Percentiles rank a stretch among this genome's conserved stretches.
Evolutionary conservation across 2,797 vertebrate genomes (phyloP).

Genomic region (Gadopsis marmoratus): DNA sequence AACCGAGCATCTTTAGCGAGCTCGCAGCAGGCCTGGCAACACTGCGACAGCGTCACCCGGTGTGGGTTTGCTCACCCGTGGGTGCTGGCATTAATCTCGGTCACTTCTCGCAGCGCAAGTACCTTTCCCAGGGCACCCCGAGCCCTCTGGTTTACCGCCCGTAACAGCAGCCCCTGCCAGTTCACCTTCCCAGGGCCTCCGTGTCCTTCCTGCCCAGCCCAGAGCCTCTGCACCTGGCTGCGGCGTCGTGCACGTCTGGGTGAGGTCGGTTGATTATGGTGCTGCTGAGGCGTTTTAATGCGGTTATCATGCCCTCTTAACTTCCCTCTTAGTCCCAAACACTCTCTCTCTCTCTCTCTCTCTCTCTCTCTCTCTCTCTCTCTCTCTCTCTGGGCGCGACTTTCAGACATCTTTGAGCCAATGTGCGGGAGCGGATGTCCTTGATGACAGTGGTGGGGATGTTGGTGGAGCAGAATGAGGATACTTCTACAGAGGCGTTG

Average conservation of each 20-base stretch:
- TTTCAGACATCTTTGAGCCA: constrained; percentile 62
- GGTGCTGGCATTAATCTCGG: constrained; percentile 49
- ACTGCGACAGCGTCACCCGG: constrained; percentile 4
- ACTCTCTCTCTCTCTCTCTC: neutral
- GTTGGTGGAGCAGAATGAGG: constrained; percentile 24
- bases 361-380: neutral
- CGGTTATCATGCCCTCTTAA: constrained; percentile 53
- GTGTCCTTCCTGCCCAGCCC: neutral
- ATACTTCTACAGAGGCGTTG: constrained; percentile 1
- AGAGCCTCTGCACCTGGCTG: neutral
- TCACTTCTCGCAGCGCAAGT: constrained; percentile 26
- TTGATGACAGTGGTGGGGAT: constrained; percentile 26
- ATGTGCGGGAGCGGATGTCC: constrained; percentile 18
- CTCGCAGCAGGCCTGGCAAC: neutral
- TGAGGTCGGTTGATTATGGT: neutral
- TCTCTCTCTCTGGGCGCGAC: constrained; percentile 30
- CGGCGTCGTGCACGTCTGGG: neutral
- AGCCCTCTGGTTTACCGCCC: constrained; percentile 14
- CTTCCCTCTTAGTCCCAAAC: constrained; percentile 19
- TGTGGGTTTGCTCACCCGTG: constrained; percentile 22
- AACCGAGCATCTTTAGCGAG: constrained; percentile 7
- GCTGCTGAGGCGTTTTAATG: constrained; percentile 50
- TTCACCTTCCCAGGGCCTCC: constrained; percentile 13
- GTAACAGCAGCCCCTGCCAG: constrained; percentile 2
- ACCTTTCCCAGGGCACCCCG: constrained; percentile 5